phyloP scores from a whole-genome alignment of 2,797 vertebrate species.

The Cyclopterus lumpus region DNA sequence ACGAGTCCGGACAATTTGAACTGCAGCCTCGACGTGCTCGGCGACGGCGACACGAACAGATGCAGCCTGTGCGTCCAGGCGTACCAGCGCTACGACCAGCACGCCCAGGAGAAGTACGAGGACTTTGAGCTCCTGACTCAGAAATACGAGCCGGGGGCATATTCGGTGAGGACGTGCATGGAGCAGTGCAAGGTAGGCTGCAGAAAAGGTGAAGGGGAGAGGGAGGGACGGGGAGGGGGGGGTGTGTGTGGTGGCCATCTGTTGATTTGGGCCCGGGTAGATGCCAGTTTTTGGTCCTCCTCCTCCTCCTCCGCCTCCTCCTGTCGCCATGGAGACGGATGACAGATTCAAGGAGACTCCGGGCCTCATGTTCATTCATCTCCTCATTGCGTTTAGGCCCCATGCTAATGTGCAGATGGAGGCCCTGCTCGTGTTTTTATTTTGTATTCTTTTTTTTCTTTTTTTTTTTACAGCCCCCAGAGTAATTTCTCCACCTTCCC shows the following conservation, averaged over 20 bases:
- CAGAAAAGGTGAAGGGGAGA: neutral
- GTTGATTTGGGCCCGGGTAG: slow-evolving; percentile 68
- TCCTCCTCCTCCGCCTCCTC: slow-evolving; percentile 67
- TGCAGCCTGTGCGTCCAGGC: slow-evolving; percentile 94
- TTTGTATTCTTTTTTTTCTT: neutral
- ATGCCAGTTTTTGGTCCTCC: slow-evolving; percentile 61
- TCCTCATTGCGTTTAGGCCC: slow-evolving; percentile 66
- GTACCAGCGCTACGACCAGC: slow-evolving; percentile 94
- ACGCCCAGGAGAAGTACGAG: slow-evolving; percentile 97
- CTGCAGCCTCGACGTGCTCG: slow-evolving; percentile 93
- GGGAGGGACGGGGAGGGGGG: neutral
- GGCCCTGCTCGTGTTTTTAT: slow-evolving; percentile 33
- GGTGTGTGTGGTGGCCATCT: slow-evolving; percentile 71
- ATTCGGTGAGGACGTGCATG: slow-evolving; percentile 96
- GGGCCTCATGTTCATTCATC: slow-evolving; percentile 80
- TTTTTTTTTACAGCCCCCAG: neutral
- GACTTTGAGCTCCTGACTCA: slow-evolving; percentile 95
- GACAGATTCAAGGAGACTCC: slow-evolving; percentile 80
- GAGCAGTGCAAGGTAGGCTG: slow-evolving; percentile 97
- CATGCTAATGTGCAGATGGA: slow-evolving; percentile 66
- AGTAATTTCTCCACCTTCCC: neutral
- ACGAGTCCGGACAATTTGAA: slow-evolving; percentile 92
- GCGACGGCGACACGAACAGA: slow-evolving; percentile 82
- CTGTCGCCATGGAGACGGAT: slow-evolving; percentile 83
- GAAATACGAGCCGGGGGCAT: slow-evolving; percentile 94